Conservation (phyloP, 2,113 vertebrate genomes). For the Agelaius tricolor region DNA sequence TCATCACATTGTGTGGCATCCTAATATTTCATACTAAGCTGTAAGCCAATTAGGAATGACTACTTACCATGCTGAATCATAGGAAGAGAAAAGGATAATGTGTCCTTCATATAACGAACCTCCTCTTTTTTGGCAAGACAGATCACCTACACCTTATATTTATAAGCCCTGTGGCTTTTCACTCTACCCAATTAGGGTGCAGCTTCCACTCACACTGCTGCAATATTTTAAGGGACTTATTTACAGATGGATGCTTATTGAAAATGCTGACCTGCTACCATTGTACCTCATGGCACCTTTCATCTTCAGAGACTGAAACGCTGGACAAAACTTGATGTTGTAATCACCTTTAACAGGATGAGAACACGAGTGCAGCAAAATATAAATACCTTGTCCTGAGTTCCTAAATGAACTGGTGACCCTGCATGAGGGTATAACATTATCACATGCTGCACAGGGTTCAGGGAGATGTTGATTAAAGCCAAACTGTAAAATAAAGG, state of each 20-base stretch:
- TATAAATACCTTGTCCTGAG: neutral
- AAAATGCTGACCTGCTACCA: constrained; percentile 43
- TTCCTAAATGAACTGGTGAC: constrained; percentile 1
- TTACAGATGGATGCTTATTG: constrained; percentile 32
- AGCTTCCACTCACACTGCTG: constrained; percentile 39
- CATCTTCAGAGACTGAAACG: constrained; percentile 13
- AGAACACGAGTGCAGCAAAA: neutral
- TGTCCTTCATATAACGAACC: constrained; percentile 94
- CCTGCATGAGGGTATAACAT: neutral
- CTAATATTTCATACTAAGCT: constrained; percentile 93
- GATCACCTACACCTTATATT: constrained; percentile 63
- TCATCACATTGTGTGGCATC: constrained; percentile 86
- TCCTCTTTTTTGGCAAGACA: constrained; percentile 77
- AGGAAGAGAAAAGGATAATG: constrained; percentile 84
- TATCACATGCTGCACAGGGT: neutral
- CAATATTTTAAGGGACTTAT: constrained; percentile 21
- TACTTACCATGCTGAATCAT: constrained; percentile 91
- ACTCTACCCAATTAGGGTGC: constrained; percentile 66
- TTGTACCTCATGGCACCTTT: constrained; percentile 29
- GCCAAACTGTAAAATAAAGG: neutral
- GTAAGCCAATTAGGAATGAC: constrained; percentile 96
- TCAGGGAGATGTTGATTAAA: neutral
- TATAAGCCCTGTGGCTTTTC: constrained; percentile 68
- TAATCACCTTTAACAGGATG: constrained; percentile 15
- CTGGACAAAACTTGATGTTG: constrained; percentile 14